Evolutionary conservation across 2,888 invertebrate species (phyloP), one percentile per base, ranked within the genome.

Genomic region (Micropterix aruncella): DNA sequence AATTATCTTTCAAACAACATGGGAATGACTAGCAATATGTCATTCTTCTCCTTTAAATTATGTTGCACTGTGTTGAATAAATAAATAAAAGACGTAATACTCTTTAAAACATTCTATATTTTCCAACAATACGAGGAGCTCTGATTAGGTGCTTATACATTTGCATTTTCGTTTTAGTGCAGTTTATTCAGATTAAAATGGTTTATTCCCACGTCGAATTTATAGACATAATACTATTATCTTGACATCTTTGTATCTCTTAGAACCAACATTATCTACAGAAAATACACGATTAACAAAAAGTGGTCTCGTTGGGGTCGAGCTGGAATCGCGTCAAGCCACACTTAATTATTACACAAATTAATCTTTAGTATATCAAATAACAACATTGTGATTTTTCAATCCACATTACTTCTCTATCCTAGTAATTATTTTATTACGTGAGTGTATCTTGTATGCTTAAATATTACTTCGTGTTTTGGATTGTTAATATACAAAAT

Each of bases 391-490:
- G 27, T 27, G 27, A 27, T 27, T 27, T 27, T 27, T 27, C 27
- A 27, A 27, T 27, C 27, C 27, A 27, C 27, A 27, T 27, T 27
- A 27, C 27, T 27, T 27, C 12, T 27, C 27, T 27, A 27, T 5
- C 27, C 27, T 27, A 27, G 5, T 42, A 19, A 38, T 2, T 40
- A 16, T 40, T 15, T 40, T 17, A 40, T 40, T 40, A 40, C 16
- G 40, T 40, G 40, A 18, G 16, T 17, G 17, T 40, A 40, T 14
- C 4, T 42, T 16, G 19, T 16, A 16, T 17, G 37, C 37, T 37
- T 37, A 42, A 17, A 42, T 18, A 18, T 16, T n/a, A 18, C 18
- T 18, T 18, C 18, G 42, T 16, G 42, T 42, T 36, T 42, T 18
- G 19, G 2, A 15, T 18, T 41, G 40, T 42, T 9, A 17, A 27